Percentiles rank a stretch among this genome's conserved stretches.
Conservation (phyloP, 2,797 vertebrate genomes). For the Champsocephalus gunnari region DNA sequence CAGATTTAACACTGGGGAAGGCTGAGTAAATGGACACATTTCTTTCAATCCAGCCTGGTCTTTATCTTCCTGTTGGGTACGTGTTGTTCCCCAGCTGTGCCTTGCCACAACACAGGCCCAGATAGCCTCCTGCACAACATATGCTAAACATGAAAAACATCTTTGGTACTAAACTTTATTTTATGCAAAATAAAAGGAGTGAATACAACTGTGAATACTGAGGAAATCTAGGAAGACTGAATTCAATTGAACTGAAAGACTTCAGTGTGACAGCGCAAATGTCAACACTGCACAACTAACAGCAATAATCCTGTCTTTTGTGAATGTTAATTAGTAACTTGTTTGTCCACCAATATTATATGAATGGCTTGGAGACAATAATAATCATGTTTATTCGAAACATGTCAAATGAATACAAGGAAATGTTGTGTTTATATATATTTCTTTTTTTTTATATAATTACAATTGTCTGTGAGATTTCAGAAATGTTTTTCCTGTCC, state of each 20-base stretch:
- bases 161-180: conserved; percentile 30
- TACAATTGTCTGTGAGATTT: background rate
- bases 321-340: background rate
- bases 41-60: conserved; percentile 48
- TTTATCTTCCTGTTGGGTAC: conserved; percentile 61
- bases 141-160: conserved; percentile 45
- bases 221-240: background rate
- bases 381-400: background rate
- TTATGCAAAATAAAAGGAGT: conserved; percentile 24
- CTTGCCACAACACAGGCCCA: conserved; percentile 35
- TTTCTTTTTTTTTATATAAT: background rate
- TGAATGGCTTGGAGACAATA: background rate
- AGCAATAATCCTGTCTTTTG: background rate
- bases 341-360: background rate
- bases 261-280: background rate
- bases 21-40: conserved; percentile 49
- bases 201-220: conserved; percentile 1
- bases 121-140: conserved; percentile 51
- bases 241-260: background rate
- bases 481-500: background rate
- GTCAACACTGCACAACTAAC: background rate
- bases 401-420: background rate
- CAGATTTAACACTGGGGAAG: conserved; percentile 51
- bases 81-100: conserved; percentile 49
- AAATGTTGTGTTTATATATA: background rate